Evolutionary conservation across 2,113 vertebrate genomes (phyloP).

Genomic region (Prolemur simus): DNA sequence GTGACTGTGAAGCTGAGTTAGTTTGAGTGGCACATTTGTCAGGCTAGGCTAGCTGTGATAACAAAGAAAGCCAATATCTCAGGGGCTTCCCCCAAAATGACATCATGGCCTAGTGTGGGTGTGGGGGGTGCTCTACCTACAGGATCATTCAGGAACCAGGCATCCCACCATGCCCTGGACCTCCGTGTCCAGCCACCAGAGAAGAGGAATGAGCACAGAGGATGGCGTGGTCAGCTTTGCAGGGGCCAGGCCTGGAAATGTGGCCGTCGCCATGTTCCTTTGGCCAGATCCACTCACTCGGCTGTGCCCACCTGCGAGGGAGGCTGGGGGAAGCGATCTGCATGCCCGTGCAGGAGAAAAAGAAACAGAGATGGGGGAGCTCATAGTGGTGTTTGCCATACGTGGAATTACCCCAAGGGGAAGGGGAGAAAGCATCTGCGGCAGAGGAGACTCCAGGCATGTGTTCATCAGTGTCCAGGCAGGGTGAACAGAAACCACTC

Average conservation of each 20-base stretch:
- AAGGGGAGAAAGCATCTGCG: fast-evolving
- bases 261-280: not conserved
- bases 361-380: not conserved
- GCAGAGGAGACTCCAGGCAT: not conserved
- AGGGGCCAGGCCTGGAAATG: not conserved
- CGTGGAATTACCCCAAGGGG: fast-evolving
- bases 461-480: fast-evolving
- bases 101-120: fast-evolving
- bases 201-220: not conserved
- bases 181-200: not conserved
- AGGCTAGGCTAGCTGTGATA: not conserved
- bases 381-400: fast-evolving
- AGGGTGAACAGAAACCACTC: not conserved
- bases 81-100: not conserved
- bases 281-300: not conserved
- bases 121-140: not conserved
- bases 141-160: not conserved
- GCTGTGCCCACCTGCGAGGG: not conserved
- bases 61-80: not conserved
- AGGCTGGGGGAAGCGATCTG: not conserved
- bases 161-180: not conserved
- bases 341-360: too few relatives aligned
- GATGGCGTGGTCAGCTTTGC: not conserved
- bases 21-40: fast-evolving
- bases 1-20: not conserved